Evolutionary conservation across 2,888 invertebrate genomes (phyloP), one percentile per base, ranked within the genome.

Genomic region (Coremacera marginata): DNA sequence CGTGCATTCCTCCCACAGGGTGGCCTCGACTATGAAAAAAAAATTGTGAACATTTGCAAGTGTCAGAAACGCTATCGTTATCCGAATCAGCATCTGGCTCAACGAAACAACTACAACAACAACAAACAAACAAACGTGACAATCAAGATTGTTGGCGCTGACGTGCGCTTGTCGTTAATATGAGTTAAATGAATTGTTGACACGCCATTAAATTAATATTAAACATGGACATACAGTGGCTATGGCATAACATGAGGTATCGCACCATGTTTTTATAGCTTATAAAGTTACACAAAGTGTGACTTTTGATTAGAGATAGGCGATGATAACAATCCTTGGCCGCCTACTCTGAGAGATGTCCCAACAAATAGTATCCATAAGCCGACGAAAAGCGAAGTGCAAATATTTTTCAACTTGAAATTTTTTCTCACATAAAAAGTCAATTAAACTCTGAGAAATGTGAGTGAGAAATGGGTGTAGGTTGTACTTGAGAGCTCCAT

Each of bases 371-470:
- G 11, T 9, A 4, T 31, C 31, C 55, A 19, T 19, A 55, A 27
- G 19, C 9, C 65, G 37, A n/a, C 65, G 25, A n/a, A 72, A 71
- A 71, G 67, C 78, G 79, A 80, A 81, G 84, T 82, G 82, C 81
- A 79, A 81, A 55, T 71, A 44, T 62, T 75, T n/a, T 52, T 52
- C 75, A 31, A 57, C n/a, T 22, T 34, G 73, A 22, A 25, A 52
- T 52, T 68, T 27, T 44, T 76, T 57, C 62, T 71, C 79, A 83
- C 86, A 85, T 85, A 85, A 84, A 85, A 85, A 85, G 85, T 86
- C 85, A 86, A 86, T 85, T 85, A 86, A 86, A 85, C 84, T 74
- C 75, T 75, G 31, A 71, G 70, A 25, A 22, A n/a, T n/a, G 8
- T 37, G 37, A 37, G 37, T 8, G 7, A 1, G 37, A 37, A n/a